Conservation (phyloP, 2,888 invertebrate genomes). For the Stictocephala bisonia region DNA sequence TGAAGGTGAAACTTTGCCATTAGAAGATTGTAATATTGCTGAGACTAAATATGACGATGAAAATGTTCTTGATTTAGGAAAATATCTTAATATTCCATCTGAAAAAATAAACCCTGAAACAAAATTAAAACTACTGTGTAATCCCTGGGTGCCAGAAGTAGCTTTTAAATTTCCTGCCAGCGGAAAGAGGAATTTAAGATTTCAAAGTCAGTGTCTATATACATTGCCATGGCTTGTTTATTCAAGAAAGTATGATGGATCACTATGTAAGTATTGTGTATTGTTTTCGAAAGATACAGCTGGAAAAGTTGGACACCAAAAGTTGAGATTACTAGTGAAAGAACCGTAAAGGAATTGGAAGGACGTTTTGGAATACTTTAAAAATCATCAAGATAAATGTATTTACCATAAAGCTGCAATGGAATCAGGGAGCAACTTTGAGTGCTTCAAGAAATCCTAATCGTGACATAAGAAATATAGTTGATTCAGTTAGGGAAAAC, state of each 20-base stretch:
- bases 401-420: constrained; percentile 23
- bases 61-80: constrained; percentile 14
- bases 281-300: constrained; percentile 18
- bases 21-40: neutral
- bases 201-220: constrained; percentile 23
- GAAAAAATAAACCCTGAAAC: constrained; percentile 19
- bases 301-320: constrained; percentile 25
- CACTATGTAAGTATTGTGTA: constrained; percentile 38
- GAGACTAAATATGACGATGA: neutral
- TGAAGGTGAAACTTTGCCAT: neutral
- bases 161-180: constrained; percentile 22
- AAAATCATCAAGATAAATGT: constrained; percentile 1
- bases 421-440: constrained; percentile 17
- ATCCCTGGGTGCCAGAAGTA: constrained; percentile 16
- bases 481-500: constrained; percentile 14
- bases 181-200: constrained; percentile 29
- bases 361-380: constrained; percentile 20
- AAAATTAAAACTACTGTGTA: constrained; percentile 4
- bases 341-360: constrained; percentile 22
- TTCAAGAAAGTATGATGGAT: constrained; percentile 18
- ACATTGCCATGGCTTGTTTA: constrained; percentile 19
- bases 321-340: constrained; percentile 8
- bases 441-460: constrained; percentile 5
- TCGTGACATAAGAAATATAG: constrained; percentile 20
- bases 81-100: constrained; percentile 15